phyloP scores from a whole-genome alignment of 1,140 invertebrate species.

The Bathynomus jamesi region DNA sequence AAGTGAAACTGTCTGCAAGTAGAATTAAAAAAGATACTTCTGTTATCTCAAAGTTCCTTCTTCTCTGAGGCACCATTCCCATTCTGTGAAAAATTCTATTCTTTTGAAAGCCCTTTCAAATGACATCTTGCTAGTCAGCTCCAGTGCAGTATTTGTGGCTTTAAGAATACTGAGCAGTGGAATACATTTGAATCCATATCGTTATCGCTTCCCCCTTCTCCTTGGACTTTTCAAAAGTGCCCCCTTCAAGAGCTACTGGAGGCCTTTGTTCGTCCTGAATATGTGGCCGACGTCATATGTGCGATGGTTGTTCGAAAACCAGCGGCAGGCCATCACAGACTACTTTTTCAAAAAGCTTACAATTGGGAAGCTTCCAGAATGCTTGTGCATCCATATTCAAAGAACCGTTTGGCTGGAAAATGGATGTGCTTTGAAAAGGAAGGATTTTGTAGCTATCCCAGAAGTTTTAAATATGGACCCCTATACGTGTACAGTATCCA shows the following conservation, averaged over 20 bases:
- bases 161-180: constrained; percentile 36
- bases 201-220: constrained; percentile 39
- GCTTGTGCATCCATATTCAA: constrained; percentile 78
- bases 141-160: background rate
- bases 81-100: background rate
- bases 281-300: constrained; percentile 74
- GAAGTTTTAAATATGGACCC: constrained; percentile 70
- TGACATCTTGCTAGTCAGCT: constrained; percentile 9
- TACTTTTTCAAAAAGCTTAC: constrained; percentile 43
- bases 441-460: constrained; percentile 77
- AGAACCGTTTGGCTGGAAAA: constrained; percentile 63
- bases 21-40: background rate
- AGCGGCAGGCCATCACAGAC: constrained; percentile 42
- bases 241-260: constrained; percentile 61
- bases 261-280: constrained; percentile 74
- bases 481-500: constrained; percentile 50
- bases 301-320: constrained; percentile 56
- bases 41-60: background rate
- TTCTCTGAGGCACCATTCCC: background rate
- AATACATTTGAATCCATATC: constrained; percentile 30
- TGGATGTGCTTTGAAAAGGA: constrained; percentile 66
- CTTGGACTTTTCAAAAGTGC: constrained; percentile 38
- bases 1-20: too few species aligned
- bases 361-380: constrained; percentile 73
- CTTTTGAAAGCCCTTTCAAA: constrained; percentile 3